Evolutionary conservation across 2,113 vertebrate species (phyloP), one percentile per base, ranked within the genome.

Genomic region (Rhinichthys klamathensis): DNA sequence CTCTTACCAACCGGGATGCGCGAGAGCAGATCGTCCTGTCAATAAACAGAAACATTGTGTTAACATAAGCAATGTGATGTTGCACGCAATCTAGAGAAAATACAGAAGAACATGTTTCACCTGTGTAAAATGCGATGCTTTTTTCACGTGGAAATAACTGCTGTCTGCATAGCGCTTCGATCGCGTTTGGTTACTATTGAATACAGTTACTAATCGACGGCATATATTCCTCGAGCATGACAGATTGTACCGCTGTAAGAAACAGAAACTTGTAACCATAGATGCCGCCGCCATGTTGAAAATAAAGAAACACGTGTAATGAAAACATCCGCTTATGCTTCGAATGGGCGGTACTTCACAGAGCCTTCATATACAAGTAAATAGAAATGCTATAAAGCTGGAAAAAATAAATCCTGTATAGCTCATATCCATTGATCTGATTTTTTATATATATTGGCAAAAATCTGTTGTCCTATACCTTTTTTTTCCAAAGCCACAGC

Each of bases 221-320:
- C 72, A 30, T 7, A 27, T 3, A 49, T 58, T 38, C 58, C 13
- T 32, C 4, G 69, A 78, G 16, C 51, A 18, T 25, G 21, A 9
- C 15, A 41, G 3, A 1, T n/a, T 15, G 10, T 60, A 38, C 7
- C 10, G 23, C 3, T 60, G 27, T 49, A 61, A 86, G 30, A 90
- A 91, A 89, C 25, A 89, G 1, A 35, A 87, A 15, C 65, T 72
- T 6, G 70, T 84, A 4, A 69, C 82, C 1, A 90, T 27, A 87
- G 44, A 41, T 0, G 58, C 12, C 70, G 89, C 88, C 91, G 94
- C 94, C 94, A 95, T 95, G 60, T 91, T 93, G 85, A 10, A 56
- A 0, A 51, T 0, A 30, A 32, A 0, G 3, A 6, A 2, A 1
- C 12, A 1, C 51, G 63, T 21, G 41, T 0, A 2, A 70, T 8